Evolutionary conservation across 1,140 invertebrate genomes (phyloP), one percentile per base, ranked within the genome.

Genomic region (Linepithema humile): DNA sequence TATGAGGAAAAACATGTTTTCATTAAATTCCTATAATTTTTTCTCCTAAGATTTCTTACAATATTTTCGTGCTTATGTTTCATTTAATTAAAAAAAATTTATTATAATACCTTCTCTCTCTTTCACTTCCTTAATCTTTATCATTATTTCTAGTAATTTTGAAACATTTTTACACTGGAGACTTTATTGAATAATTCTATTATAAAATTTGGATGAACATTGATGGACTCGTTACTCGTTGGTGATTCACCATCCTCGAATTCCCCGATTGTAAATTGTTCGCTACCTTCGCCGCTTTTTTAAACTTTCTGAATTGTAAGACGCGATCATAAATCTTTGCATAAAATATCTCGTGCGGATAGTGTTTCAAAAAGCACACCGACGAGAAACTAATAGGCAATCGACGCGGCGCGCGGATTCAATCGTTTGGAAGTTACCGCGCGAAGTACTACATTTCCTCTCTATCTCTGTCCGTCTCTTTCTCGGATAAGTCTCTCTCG

Each of bases 331-430:
- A 78, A 78, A 78, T 78, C n/a, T 26, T 38, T 32, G 35, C 29
- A 38, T 40, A 69, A 78, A 65, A 78, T 78, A 78, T 23, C 60
- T 32, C 45, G 48, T 20, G 62, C 75, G 53, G 53, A 26, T 82
- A 69, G 59, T 60, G 57, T 82, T 82, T 82, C 78, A 74, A 73
- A 72, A 50, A 62, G 45, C 64, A 78, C 62, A 65, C 75, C 75
- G 75, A 78, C 69, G 75, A 78, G 62, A 50, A 78, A 78, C 75
- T 78, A 78, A 78, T 78, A 78, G 75, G 62, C 62, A 40, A 62
- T 40, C 62, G 62, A 45, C 62, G 74, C 45, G 74, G 60, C 60
- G 62, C 60, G 74, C 23, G 75, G 45, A 78, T 78, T 78, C 75
- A 67, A 78, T 78, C 75, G 74, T 50, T 69, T 78, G 45, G 32